phyloP scores from a whole-genome alignment of 2,797 vertebrate genomes.

The Acanthopagrus latus region DNA sequence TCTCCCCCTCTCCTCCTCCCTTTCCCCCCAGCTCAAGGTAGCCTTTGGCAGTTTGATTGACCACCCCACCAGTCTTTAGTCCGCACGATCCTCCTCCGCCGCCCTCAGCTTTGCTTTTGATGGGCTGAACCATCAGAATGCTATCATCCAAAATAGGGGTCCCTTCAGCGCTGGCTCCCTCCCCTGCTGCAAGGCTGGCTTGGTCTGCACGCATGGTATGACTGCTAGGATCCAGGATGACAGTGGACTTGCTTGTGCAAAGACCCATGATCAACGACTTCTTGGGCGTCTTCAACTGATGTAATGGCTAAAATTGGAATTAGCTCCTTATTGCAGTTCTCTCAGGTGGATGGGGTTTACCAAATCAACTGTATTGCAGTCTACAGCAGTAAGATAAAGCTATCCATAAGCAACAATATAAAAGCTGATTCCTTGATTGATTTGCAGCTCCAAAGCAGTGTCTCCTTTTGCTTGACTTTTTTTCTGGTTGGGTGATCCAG shows the following conservation, averaged over 20 bases:
- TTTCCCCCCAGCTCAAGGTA: conserved; percentile 77
- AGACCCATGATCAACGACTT: conserved; percentile 67
- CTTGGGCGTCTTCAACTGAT: neutral
- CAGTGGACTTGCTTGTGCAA: conserved; percentile 73
- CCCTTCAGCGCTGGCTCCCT: conserved; percentile 30
- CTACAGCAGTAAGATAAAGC: neutral
- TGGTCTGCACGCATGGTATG: conserved; percentile 34
- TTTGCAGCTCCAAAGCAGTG: neutral
- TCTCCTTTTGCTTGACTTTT: neutral
- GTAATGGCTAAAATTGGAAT: neutral
- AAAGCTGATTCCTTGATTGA: neutral
- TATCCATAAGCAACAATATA: neutral
- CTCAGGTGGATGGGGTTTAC: neutral
- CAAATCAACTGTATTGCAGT: neutral
- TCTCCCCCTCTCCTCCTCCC: conserved; percentile 54
- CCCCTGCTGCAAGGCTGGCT: conserved; percentile 1
- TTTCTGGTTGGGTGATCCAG: neutral
- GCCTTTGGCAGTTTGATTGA: conserved; percentile 64
- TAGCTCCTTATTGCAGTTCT: neutral
- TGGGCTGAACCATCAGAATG: conserved; percentile 65
- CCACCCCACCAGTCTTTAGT: neutral
- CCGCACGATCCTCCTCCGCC: conserved; percentile 31
- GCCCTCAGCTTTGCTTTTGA: conserved; percentile 53
- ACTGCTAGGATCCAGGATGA: conserved; percentile 66
- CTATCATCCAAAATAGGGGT: conserved; percentile 55